Conservation (phyloP, 2,113 vertebrate genomes). For the Crotalus helleri region DNA sequence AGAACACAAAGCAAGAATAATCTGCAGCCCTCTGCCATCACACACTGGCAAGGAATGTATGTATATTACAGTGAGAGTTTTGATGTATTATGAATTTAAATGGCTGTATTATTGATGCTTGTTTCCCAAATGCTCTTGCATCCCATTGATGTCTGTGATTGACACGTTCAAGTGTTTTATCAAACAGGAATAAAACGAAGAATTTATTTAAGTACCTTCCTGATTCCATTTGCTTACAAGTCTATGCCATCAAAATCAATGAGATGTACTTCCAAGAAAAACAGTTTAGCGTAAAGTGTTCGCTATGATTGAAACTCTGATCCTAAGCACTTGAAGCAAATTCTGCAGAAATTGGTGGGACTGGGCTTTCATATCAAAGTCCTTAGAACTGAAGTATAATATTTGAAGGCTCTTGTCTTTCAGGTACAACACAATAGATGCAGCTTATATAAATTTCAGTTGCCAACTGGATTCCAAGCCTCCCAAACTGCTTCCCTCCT, state of each 20-base stretch:
- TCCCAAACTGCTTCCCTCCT: not conserved
- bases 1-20: not conserved
- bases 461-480: not conserved
- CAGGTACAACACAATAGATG: not conserved
- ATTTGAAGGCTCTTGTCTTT: not conserved
- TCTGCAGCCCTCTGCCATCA: not conserved
- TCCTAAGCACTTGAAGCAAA: not conserved
- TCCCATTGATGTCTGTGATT: not conserved
- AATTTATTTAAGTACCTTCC: not conserved
- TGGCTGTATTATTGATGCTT: not conserved
- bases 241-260: conserved; percentile 5
- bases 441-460: not conserved
- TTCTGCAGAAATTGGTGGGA: not conserved
- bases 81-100: not conserved
- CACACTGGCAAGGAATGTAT: not conserved
- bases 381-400: not conserved
- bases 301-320: not conserved
- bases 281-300: not conserved
- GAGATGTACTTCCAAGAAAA: not conserved
- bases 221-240: not conserved
- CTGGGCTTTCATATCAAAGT: not conserved
- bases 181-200: not conserved
- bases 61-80: not conserved
- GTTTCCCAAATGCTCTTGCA: not conserved
- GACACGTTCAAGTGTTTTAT: not conserved